A percentile compares a stretch with the other conserved stretches of the same genome.
Conservation (phyloP, 2,797 vertebrate genomes). For the Cephalopachus bancanus region DNA sequence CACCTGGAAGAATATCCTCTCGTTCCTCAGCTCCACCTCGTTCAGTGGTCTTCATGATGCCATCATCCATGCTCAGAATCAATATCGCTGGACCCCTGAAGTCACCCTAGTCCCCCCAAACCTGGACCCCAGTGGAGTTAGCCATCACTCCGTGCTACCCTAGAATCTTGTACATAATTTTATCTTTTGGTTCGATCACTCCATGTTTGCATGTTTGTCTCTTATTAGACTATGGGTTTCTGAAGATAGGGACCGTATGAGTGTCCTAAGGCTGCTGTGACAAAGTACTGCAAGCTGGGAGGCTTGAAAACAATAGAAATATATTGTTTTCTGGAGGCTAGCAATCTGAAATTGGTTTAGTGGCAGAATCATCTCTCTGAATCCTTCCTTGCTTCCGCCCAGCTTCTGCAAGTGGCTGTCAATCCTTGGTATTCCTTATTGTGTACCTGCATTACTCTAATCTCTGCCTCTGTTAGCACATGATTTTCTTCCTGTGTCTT, state of each 20-base stretch:
- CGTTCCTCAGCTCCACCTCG: not conserved
- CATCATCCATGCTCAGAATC: not conserved
- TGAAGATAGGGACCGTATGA: not conserved
- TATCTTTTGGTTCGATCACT: not conserved
- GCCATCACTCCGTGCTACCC: not conserved
- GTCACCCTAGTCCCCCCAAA: not conserved
- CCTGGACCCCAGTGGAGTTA: not conserved
- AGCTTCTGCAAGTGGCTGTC: not conserved
- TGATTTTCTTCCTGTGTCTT: not conserved
- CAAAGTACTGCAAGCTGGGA: not conserved
- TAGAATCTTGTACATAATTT: not conserved
- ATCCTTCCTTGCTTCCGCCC: not conserved
- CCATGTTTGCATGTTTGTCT: not conserved
- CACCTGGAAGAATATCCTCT: not conserved
- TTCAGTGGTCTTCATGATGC: not conserved
- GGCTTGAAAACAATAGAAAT: not conserved
- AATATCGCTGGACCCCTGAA: not conserved
- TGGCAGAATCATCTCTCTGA: not conserved
- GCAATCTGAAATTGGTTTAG: not conserved
- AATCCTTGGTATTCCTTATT: not conserved
- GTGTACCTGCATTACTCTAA: fast-evolving
- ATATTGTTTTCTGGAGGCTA: not conserved
- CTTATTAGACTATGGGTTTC: not conserved
- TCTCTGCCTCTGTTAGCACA: not conserved
- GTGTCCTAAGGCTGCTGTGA: not conserved